Conservation (phyloP, 2,797 vertebrate species). For the Lepus townsendii region DNA sequence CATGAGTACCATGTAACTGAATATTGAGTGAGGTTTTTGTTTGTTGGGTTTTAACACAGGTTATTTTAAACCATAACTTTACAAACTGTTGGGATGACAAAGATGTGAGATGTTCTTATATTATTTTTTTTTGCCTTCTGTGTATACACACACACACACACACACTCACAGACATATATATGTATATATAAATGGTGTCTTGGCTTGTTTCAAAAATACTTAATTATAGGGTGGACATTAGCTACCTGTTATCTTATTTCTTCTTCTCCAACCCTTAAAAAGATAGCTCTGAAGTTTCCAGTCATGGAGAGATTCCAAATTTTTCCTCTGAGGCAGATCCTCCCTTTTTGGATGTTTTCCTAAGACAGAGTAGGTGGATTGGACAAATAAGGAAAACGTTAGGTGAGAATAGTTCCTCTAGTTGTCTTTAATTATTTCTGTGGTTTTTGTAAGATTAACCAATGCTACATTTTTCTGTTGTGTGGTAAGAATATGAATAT, state of each 20-base stretch:
- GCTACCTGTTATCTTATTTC: background rate
- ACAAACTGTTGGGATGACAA: background rate
- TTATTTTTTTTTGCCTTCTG: background rate
- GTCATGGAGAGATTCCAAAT: background rate
- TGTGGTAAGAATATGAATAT: background rate
- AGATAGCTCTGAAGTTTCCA: background rate
- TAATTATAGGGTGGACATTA: fast-evolving
- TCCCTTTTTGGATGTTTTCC: background rate
- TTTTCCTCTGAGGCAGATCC: background rate
- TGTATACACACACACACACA: too few species aligned
- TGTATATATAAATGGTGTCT: background rate
- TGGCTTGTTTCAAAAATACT: background rate
- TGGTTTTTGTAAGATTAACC: background rate
- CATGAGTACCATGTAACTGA: background rate
- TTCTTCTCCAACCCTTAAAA: background rate
- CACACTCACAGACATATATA: too few species aligned
- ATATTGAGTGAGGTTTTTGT: background rate
- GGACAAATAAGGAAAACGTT: background rate
- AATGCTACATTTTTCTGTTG: slow-evolving; percentile 13
- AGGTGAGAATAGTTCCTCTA: background rate
- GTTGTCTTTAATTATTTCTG: background rate
- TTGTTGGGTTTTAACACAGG: background rate
- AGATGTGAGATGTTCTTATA: background rate
- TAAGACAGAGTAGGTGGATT: background rate
- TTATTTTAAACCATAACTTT: slow-evolving; percentile 1